Percentiles rank a stretch among this genome's conserved stretches.
Evolutionary conservation across 2,113 vertebrate species (phyloP).

Genomic region (Onychostruthus taczanowskii): DNA sequence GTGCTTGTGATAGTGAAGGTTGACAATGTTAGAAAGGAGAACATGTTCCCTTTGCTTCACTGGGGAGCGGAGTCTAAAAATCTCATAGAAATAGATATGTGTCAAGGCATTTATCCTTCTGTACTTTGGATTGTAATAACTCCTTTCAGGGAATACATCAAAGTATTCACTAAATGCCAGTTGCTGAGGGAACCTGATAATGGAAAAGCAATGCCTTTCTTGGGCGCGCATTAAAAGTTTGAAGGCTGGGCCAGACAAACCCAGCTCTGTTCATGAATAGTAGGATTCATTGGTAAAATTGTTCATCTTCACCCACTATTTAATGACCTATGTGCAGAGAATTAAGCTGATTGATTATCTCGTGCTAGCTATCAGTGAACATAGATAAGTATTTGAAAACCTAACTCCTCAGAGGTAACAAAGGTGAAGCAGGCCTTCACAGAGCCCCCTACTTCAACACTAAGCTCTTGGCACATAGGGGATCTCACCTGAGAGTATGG

Average conservation of each 20-base stretch:
- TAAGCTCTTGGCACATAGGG: neutral
- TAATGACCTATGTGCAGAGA: neutral
- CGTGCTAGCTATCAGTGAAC: neutral
- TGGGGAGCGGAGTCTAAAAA: neutral
- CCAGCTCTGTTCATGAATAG: neutral
- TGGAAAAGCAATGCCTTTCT: neutral
- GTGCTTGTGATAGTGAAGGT: slow-evolving; percentile 33
- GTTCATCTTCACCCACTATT: neutral
- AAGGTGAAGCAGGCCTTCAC: neutral
- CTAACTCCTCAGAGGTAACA: neutral
- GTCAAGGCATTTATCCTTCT: slow-evolving; percentile 2
- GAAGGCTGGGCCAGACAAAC: neutral
- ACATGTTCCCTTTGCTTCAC: neutral
- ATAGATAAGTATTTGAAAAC: neutral
- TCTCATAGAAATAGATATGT: neutral
- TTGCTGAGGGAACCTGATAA: neutral
- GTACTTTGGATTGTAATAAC: neutral
- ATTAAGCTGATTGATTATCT: neutral
- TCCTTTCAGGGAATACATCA: neutral
- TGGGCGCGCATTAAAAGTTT: neutral
- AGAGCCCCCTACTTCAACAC: neutral
- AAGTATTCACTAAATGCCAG: neutral
- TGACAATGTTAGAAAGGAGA: slow-evolving; percentile 58
- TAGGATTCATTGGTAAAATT: neutral
- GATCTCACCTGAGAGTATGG: neutral